Evolutionary conservation across 2,797 vertebrate genomes (phyloP).

Genomic region (Todus mexicanus): DNA sequence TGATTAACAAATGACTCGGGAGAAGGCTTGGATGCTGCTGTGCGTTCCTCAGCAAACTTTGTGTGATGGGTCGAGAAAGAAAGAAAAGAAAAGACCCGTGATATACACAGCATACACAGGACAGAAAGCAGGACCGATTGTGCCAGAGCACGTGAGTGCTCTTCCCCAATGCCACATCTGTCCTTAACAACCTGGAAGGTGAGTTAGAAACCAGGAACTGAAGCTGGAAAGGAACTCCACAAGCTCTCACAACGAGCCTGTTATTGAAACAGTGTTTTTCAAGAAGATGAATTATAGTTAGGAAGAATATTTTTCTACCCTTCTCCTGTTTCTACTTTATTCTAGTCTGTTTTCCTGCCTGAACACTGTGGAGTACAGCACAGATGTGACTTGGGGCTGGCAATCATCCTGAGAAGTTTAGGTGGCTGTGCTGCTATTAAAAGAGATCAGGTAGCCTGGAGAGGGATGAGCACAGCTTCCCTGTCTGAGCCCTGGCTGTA

Average conservation of each 20-base stretch:
- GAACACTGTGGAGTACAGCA: background rate
- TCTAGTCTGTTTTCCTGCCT: background rate
- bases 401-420: background rate
- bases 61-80: background rate
- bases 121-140: background rate
- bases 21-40: background rate
- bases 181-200: background rate
- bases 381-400: background rate
- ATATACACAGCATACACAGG: too few species aligned
- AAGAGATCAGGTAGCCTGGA: background rate
- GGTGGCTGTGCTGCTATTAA: background rate
- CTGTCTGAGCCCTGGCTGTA: background rate
- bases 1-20: background rate
- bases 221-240: background rate
- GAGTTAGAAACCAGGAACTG: background rate
- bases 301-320: background rate
- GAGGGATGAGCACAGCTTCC: background rate
- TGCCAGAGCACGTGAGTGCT: background rate
- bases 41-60: background rate
- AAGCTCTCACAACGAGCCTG: background rate
- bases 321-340: background rate
- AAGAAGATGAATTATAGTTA: background rate
- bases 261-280: background rate
- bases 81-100: background rate
- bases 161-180: background rate